These are phyloP conservation scores for Megalops atlanticus DNA, from an alignment of 2,113 vertebrate genomes.

Conservation along the genomic window DNA sequence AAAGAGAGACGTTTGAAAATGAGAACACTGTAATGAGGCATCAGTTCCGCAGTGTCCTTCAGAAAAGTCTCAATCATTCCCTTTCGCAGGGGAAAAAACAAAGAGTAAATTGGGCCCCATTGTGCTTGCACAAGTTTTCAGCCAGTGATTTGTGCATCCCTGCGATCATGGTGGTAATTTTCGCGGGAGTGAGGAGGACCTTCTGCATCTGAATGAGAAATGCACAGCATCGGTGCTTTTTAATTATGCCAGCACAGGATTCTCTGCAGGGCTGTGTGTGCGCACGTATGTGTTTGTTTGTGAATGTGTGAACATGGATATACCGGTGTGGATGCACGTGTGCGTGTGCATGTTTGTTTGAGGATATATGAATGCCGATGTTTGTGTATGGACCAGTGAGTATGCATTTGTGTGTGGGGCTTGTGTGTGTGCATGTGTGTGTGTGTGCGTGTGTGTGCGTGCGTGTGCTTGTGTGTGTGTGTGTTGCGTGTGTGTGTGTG, in stretches of 20 bases:
- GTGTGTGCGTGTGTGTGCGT: not conserved
- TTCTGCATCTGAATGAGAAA: not conserved
- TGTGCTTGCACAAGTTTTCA: not conserved
- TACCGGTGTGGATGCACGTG: slow-evolving; percentile 1
- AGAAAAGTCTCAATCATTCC: not conserved
- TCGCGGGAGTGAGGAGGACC: slow-evolving; percentile 9
- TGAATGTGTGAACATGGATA: not conserved
- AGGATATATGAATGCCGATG: not conserved
- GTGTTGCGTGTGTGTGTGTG: not conserved
- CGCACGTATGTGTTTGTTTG: not conserved
- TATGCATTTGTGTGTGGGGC: slow-evolving; percentile 11
- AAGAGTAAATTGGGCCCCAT: not conserved
- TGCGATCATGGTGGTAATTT: slow-evolving; percentile 3
- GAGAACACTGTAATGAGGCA: not conserved
- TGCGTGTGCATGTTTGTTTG: not conserved
- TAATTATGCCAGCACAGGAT: not conserved
- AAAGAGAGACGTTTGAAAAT: not conserved
- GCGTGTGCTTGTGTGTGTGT: not conserved
- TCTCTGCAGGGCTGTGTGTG: not conserved
- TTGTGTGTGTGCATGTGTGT: not conserved
- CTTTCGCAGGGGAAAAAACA: too few species aligned
- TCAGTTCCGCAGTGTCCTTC: not conserved
- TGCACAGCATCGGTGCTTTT: too few species aligned
- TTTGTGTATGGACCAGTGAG: not conserved
- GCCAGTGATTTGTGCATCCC: not conserved